Conservation (phyloP, 1,140 invertebrate genomes). For the Hyphantria cunea region DNA sequence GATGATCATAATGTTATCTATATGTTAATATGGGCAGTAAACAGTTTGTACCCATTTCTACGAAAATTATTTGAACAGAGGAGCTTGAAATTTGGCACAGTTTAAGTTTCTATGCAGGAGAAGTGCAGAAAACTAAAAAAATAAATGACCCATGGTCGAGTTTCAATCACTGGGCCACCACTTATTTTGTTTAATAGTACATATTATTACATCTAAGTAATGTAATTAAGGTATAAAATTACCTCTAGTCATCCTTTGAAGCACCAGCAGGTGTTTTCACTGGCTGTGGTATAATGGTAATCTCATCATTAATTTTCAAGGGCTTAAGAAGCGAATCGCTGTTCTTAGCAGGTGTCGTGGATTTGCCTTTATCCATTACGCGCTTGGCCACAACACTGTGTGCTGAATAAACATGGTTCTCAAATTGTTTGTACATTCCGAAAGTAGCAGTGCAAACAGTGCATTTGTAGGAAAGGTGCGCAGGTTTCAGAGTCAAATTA, state of each 20-base stretch:
- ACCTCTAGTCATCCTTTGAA: conserved; percentile 49
- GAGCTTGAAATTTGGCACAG: no score
- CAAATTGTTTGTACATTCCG: conserved; percentile 97
- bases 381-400: conserved; percentile 93
- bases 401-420: conserved; percentile 96
- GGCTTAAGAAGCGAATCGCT: conserved; percentile 87
- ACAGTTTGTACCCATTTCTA: no score
- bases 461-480: conserved; percentile 96
- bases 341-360: conserved; percentile 59
- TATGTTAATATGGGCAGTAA: no score
- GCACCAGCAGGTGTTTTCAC: conserved; percentile 57
- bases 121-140: no score
- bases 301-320: conserved; percentile 94
- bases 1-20: no score
- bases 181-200: no score
- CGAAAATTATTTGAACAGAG: no score
- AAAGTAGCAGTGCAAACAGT: conserved; percentile 97
- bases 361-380: conserved; percentile 89
- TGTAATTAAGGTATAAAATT: not conserved
- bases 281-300: conserved; percentile 94
- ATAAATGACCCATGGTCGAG: no score
- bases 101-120: no score
- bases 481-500: conserved; percentile 94
- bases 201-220: no score
- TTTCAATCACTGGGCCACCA: no score